Percentiles rank a stretch among this genome's conserved stretches.
Evolutionary conservation across 2,113 vertebrate species (phyloP).

Genomic region (Carettochelys insculpta): DNA sequence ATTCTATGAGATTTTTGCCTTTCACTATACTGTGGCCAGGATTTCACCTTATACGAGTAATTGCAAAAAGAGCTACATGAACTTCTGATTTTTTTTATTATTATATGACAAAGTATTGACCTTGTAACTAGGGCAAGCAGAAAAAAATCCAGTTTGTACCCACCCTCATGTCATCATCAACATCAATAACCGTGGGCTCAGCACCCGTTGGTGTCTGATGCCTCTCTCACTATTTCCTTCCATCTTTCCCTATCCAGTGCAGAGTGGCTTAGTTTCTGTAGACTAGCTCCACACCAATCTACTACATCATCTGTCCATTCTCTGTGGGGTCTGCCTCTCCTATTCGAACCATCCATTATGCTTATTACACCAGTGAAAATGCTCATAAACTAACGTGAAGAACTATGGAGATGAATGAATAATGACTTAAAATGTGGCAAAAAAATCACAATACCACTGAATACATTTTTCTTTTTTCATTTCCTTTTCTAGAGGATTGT

Average conservation of each 20-base stretch:
- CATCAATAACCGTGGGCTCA: no score
- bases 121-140: background rate
- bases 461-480: background rate
- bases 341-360: no score
- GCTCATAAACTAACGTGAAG: background rate
- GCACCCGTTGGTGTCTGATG: no score
- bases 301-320: no score
- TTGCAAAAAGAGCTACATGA: background rate
- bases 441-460: background rate
- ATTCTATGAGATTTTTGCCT: background rate
- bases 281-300: no score
- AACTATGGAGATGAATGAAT: background rate
- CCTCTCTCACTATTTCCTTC: no score
- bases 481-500: no score
- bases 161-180: background rate
- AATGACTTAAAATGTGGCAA: background rate
- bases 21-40: background rate
- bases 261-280: no score
- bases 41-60: background rate
- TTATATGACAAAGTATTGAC: rapidly evolving
- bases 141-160: background rate
- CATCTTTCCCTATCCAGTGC: no score
- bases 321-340: no score
- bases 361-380: background rate
- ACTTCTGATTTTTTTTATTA: background rate